Base-by-base conservation (phyloP, 2,797 vertebrate species). In the Apogon talboti region DNA sequence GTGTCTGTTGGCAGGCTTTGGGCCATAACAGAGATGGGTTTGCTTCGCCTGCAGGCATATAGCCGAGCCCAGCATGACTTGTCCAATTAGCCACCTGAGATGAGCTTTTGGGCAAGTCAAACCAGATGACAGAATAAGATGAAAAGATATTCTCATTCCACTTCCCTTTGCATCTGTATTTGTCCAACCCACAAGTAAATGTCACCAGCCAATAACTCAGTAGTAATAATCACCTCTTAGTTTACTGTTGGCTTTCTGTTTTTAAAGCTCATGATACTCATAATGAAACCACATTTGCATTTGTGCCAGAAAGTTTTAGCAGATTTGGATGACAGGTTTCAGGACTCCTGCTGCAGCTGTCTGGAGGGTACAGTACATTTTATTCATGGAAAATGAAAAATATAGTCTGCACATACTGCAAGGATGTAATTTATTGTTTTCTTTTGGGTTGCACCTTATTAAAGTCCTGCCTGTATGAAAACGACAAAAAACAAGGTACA, bases 11-110 rank as follows among this genome's bases (percentile, higher is more conserved):
- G 58, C 64, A 64, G 52, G 21, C 48, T 54, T n/a, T 15, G 19
- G 49, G 66, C 61, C 44, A 68, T 65, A 64, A 7, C 71, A 65
- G 56, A 50, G 69, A 60, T 7, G 15, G 24, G 60, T 67, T 58
- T 48, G 49, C 74, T 63, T 35, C 12, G 55, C 76, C 76, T 62
- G 66, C 66, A 44, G 78, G 79, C 83, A 70, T 24, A n/a, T 2
- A 59, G 30, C 66, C 72, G 53, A 18, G 1, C 52, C 40, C 64
- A 56, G 73, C 67, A 62, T 11, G 75, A 69, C 60, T 57, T n/a
- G 60, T 78, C 74, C 78, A 82, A 80, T 90, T 79, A 85, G 61
- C 51, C 68, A 79, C 63, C 77, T 54, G 78, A 74, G 65, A 63
- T 42, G 11, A 38, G 62, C 18, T 33, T 0, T 33, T 21, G 48